Conservation (phyloP, 2,888 invertebrate species). For the Criorhina ranunculi region DNA sequence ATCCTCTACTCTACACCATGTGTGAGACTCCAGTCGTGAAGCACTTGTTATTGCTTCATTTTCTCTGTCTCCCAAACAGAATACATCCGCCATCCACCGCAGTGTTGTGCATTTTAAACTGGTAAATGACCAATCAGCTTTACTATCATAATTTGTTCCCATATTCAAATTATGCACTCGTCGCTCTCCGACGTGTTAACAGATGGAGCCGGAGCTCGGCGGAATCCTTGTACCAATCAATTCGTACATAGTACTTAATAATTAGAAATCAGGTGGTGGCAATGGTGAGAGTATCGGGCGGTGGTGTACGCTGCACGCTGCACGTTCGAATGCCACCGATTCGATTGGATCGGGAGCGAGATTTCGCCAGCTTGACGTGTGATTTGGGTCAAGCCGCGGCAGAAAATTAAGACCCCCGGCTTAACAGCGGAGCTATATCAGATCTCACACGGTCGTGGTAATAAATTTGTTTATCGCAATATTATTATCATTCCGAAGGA, state of each 20-base stretch:
- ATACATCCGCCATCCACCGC: slow-evolving; percentile 20
- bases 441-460: slow-evolving; percentile 75
- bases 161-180: slow-evolving; percentile 76
- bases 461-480: slow-evolving; percentile 77
- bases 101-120: slow-evolving; percentile 56
- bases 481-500: slow-evolving; percentile 76
- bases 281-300: slow-evolving; percentile 16
- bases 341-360: slow-evolving; percentile 62
- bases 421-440: slow-evolving; percentile 49
- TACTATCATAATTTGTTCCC: slow-evolving; percentile 75
- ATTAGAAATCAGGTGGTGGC: slow-evolving; percentile 74
- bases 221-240: slow-evolving; percentile 74
- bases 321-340: slow-evolving; percentile 68
- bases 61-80: slow-evolving; percentile 32
- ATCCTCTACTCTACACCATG: slow-evolving; percentile 17
- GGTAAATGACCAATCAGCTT: slow-evolving; percentile 75
- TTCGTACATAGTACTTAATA: slow-evolving; percentile 71
- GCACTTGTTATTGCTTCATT: slow-evolving; percentile 77
- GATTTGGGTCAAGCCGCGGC: slow-evolving; percentile 62
- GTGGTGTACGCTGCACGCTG: slow-evolving; percentile 25
- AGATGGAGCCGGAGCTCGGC: slow-evolving; percentile 59
- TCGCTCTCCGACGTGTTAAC: slow-evolving; percentile 68
- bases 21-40: slow-evolving; percentile 32
- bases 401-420: slow-evolving; percentile 62
- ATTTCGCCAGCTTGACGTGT: slow-evolving; percentile 65